Evolutionary conservation across 2,888 invertebrate genomes (phyloP).

Genomic region (Tridacna crocea): DNA sequence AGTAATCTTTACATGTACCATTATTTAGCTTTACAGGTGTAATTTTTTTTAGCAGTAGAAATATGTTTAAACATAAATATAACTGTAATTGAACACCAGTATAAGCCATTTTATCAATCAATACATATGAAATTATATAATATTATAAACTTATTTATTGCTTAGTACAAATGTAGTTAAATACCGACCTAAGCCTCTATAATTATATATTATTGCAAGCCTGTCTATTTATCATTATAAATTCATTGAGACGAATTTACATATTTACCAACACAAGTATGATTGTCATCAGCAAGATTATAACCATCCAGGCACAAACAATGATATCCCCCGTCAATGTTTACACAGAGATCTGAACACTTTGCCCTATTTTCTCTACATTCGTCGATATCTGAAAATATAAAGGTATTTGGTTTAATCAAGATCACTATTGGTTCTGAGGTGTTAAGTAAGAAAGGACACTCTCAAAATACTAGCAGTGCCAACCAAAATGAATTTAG

Average conservation of each 20-base stretch:
- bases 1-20: no score
- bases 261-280: not conserved
- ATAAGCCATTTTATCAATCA: not conserved
- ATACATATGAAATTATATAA: not conserved
- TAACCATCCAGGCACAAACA: not conserved
- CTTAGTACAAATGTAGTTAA: no score
- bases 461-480: no score
- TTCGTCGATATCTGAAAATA: constrained; percentile 12
- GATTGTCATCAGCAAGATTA: not conserved
- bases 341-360: not conserved
- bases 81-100: not conserved
- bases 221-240: not conserved
- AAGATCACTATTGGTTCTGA: no score
- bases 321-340: not conserved
- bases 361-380: not conserved
- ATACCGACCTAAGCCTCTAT: no score
- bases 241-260: not conserved
- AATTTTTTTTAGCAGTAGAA: not conserved
- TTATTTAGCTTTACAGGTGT: no score
- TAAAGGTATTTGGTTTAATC: no score
- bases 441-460: no score
- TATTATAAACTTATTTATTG: not conserved
- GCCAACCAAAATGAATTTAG: no score
- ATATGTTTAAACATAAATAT: not conserved
- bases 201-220: no score